Evolutionary conservation across 2,888 invertebrate genomes (phyloP).

Genomic region (Drosophila vallismaia): DNA sequence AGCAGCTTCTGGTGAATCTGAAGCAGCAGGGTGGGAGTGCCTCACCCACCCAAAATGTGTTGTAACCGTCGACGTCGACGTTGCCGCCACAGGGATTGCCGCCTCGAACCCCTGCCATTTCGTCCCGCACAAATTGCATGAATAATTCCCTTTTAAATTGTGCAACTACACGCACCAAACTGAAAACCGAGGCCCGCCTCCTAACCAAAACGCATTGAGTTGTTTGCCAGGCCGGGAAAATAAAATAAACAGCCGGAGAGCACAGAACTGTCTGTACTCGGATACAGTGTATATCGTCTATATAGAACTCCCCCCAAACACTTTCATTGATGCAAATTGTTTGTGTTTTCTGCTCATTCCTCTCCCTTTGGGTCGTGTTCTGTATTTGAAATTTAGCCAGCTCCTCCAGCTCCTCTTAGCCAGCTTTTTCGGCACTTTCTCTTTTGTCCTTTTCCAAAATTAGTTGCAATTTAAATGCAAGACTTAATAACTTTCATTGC

Average conservation of each 20-base stretch:
- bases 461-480: conserved; percentile 79
- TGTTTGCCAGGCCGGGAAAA: conserved; percentile 40
- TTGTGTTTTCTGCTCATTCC: conserved; percentile 60
- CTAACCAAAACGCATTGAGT: conserved; percentile 11
- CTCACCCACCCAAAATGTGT: background rate
- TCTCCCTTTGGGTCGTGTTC: conserved; percentile 3
- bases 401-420: conserved; percentile 1
- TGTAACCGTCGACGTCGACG: background rate
- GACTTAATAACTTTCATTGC: conserved; percentile 49
- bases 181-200: background rate
- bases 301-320: conserved; percentile 44
- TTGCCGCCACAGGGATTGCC: background rate
- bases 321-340: conserved; percentile 77
- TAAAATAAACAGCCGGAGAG: conserved; percentile 69
- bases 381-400: conserved; percentile 67
- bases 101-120: conserved; percentile 5
- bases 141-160: conserved; percentile 80
- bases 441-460: conserved; percentile 53
- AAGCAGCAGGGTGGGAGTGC: background rate
- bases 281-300: background rate
- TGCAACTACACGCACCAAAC: conserved; percentile 58
- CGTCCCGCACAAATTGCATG: conserved; percentile 73
- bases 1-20: background rate
- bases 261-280: background rate
- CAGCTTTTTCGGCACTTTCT: conserved; percentile 7